These are phyloP conservation scores for Rissa tridactyla DNA, from an alignment of 2,113 vertebrate species.

Conservation along the genomic window DNA sequence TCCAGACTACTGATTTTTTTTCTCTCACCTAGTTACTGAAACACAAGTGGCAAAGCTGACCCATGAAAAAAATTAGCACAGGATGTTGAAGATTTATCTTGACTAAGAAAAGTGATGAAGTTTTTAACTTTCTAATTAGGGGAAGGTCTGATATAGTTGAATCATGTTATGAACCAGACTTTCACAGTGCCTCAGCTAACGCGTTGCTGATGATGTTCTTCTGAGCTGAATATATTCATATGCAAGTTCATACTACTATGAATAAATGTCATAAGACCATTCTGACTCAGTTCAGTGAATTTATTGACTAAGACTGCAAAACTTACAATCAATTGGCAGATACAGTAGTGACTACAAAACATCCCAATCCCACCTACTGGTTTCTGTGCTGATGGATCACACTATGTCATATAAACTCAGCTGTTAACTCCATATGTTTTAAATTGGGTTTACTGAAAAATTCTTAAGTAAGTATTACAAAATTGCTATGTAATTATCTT, in stretches of 20 bases:
- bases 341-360: background rate
- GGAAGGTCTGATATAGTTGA: background rate
- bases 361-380: background rate
- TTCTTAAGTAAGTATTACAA: background rate
- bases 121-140: conserved; percentile 3
- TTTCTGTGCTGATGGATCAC: background rate
- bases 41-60: background rate
- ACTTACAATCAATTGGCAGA: background rate
- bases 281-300: conserved; percentile 37
- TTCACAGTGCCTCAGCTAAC: background rate
- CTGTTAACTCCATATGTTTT: background rate
- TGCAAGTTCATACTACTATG: background rate
- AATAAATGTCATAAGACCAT: conserved; percentile 44
- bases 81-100: background rate
- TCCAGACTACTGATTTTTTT: background rate
- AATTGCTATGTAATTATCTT: background rate
- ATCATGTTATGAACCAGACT: background rate
- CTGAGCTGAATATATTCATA: background rate
- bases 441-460: background rate
- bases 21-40: conserved; percentile 4
- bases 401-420: background rate
- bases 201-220: background rate
- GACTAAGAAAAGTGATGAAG: background rate
- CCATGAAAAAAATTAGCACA: background rate
- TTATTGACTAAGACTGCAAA: background rate